Conservation (phyloP, 2,888 invertebrate species). For the Acronicta leporina region DNA sequence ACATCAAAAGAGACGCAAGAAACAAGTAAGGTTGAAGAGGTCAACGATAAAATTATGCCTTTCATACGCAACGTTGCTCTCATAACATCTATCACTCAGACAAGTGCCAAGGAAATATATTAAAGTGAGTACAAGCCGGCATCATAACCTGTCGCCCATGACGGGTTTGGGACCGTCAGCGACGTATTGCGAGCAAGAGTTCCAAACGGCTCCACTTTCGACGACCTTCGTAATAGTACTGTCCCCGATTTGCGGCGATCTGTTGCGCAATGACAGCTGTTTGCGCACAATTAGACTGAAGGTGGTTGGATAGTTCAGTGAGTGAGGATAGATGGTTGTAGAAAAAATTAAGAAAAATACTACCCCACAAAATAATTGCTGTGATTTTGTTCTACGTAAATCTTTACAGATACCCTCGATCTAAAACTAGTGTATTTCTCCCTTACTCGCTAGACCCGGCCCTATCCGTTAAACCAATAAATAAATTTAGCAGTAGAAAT, state of each 20-base stretch:
- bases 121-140: slow-evolving; percentile 35
- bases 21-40: slow-evolving; percentile 22
- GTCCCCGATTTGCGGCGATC: slow-evolving; percentile 62
- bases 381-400: too few species aligned
- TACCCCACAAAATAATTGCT: too few species aligned
- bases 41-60: slow-evolving; percentile 30
- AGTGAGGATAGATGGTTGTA: slow-evolving; percentile 17
- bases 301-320: slow-evolving; percentile 23
- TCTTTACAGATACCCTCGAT: too few species aligned
- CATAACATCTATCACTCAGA: slow-evolving; percentile 43
- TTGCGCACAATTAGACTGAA: slow-evolving; percentile 57
- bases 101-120: slow-evolving; percentile 47
- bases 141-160: slow-evolving; percentile 55
- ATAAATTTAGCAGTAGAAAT: not conserved
- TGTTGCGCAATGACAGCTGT: slow-evolving; percentile 56
- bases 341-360: too few species aligned
- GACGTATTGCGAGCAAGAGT: slow-evolving; percentile 51
- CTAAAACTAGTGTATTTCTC: too few species aligned
- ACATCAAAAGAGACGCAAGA: not conserved
- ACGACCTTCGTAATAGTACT: slow-evolving; percentile 62
- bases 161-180: slow-evolving; percentile 56
- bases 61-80: slow-evolving; percentile 41
- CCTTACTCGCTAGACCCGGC: too few species aligned
- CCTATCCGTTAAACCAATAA: too few species aligned
- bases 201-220: slow-evolving; percentile 66